Evolutionary conservation across 2,888 invertebrate genomes (phyloP).

Genomic region (Orthosia cruda): DNA sequence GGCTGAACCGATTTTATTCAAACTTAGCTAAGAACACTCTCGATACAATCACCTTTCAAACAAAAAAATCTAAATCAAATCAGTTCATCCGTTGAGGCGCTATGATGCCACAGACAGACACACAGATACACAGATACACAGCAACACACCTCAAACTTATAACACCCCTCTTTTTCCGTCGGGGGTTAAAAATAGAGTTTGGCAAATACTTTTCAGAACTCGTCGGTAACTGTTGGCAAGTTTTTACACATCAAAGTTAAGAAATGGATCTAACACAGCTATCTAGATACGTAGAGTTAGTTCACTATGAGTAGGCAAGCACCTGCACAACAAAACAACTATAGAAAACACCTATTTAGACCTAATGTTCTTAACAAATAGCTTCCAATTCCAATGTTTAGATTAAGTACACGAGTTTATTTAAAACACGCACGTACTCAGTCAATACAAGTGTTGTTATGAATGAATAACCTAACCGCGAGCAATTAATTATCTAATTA

Average conservation of each 20-base stretch:
- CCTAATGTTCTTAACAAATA: neutral
- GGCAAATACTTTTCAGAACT: too few species aligned
- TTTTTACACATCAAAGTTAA: neutral
- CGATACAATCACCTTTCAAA: too few species aligned
- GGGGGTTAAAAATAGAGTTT: too few species aligned
- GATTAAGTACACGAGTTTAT: conserved; percentile 40
- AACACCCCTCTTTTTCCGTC: too few species aligned
- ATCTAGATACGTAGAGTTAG: neutral
- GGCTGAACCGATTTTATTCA: too few species aligned
- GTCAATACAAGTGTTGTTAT: conserved; percentile 48
- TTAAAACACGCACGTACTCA: conserved; percentile 30
- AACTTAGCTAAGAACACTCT: too few species aligned
- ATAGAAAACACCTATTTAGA: neutral
- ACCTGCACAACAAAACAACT: neutral
- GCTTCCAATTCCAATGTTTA: conserved; percentile 20
- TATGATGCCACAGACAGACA: too few species aligned
- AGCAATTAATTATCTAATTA: conserved; percentile 57
- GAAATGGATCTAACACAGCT: neutral
- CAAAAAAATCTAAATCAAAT: too few species aligned
- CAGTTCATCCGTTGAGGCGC: too few species aligned
- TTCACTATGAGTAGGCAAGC: neutral
- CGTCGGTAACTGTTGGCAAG: neutral
- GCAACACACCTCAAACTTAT: too few species aligned
- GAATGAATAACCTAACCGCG: conserved; percentile 38
- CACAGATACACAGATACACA: too few species aligned